phyloP scores from a whole-genome alignment of 2,113 vertebrate species.

The Excalfactoria chinensis region DNA sequence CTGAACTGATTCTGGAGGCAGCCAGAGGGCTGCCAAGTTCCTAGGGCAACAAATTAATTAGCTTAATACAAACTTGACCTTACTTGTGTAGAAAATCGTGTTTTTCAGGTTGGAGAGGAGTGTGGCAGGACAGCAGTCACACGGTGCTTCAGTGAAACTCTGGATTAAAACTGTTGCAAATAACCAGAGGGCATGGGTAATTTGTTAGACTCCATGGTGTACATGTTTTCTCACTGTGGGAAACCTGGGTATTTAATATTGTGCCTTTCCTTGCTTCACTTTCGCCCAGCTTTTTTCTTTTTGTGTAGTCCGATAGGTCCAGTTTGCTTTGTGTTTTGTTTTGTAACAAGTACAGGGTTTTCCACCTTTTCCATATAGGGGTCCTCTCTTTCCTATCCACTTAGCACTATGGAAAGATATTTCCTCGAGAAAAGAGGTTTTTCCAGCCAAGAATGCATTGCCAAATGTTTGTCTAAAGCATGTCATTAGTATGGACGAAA shows the following conservation, averaged over 20 bases:
- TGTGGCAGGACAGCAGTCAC: background rate
- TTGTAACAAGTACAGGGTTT: background rate
- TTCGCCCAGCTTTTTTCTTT: background rate
- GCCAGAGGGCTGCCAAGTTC: background rate
- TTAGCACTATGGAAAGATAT: background rate
- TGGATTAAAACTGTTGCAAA: background rate
- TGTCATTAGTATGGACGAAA: background rate
- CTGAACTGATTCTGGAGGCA: background rate
- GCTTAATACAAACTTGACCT: background rate
- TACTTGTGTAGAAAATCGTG: background rate
- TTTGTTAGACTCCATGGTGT: background rate
- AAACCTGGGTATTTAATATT: background rate
- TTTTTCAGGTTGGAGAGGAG: background rate
- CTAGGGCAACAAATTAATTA: background rate
- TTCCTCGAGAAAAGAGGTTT: background rate
- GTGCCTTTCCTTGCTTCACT: background rate
- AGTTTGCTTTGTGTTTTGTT: background rate
- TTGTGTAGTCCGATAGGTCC: background rate
- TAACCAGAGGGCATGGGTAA: background rate
- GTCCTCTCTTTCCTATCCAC: background rate
- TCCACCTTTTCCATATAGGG: background rate
- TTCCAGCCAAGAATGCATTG: background rate
- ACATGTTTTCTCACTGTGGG: background rate
- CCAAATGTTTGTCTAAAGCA: constrained; percentile 27
- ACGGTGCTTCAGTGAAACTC: background rate